Evolutionary conservation across 2,888 invertebrate genomes (phyloP).

Genomic region (Acrobasis consociella): DNA sequence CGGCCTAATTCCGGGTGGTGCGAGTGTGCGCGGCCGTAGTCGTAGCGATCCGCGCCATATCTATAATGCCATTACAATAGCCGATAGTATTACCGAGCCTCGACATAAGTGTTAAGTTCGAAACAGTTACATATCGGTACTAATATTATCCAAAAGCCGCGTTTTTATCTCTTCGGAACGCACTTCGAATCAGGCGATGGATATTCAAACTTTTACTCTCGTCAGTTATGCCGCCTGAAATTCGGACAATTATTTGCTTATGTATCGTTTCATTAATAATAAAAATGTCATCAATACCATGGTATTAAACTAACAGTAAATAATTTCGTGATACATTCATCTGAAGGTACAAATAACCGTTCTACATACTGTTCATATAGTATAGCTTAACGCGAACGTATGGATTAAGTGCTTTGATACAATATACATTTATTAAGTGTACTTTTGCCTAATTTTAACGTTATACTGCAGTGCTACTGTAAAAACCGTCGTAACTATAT

Average conservation of each 20-base stretch:
- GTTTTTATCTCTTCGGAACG: not conserved
- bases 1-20: constrained; percentile 23
- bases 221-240: not conserved
- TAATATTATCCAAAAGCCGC: constrained; percentile 19
- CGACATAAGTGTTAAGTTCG: constrained; percentile 25
- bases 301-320: constrained; percentile 18
- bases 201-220: not conserved
- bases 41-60: constrained; percentile 26
- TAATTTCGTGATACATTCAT: constrained; percentile 28
- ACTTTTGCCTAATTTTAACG: constrained; percentile 37
- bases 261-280: not conserved
- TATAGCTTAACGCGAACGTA: constrained; percentile 44
- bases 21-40: constrained; percentile 21
- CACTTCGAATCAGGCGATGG: not conserved
- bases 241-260: constrained; percentile 11
- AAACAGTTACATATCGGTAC: constrained; percentile 55
- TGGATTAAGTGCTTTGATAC: constrained; percentile 45
- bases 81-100: constrained; percentile 35
- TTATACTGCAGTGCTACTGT: constrained; percentile 25
- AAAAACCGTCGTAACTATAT: constrained; percentile 1
- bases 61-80: constrained; percentile 44
- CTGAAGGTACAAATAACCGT: constrained; percentile 67
- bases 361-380: constrained; percentile 44
- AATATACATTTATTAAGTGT: constrained; percentile 38
- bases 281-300: not conserved